Conservation (phyloP, 2,113 vertebrate genomes). For the Neoarius graeffei region DNA sequence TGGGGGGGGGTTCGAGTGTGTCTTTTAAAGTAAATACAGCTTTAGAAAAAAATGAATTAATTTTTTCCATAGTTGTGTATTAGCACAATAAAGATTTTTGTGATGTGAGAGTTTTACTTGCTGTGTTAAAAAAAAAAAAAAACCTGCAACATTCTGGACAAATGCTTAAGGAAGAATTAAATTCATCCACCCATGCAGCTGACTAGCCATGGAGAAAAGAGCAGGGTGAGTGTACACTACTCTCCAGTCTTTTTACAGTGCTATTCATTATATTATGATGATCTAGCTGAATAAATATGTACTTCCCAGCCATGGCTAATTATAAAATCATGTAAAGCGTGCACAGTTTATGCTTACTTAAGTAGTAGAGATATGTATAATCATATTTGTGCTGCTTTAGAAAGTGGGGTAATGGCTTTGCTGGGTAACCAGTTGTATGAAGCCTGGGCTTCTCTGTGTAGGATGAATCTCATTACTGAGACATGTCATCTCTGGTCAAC, state of each 20-base stretch:
- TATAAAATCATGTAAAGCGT: constrained; percentile 82
- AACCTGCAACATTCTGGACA: not conserved
- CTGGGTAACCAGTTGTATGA: constrained; percentile 84
- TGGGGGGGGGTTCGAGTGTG: no score
- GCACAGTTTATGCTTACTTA: constrained; percentile 83
- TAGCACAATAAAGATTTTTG: not conserved
- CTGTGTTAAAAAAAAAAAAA: not conserved
- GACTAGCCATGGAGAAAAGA: constrained; percentile 31
- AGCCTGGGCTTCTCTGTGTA: constrained; percentile 77
- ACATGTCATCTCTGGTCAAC: constrained; percentile 76
- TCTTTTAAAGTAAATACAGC: no score
- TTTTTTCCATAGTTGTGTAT: no score
- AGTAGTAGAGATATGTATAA: constrained; percentile 82
- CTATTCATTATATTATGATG: constrained; percentile 51
- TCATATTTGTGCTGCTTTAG: constrained; percentile 83
- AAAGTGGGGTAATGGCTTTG: constrained; percentile 84
- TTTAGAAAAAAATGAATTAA: no score
- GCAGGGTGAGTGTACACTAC: constrained; percentile 20
- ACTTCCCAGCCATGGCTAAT: constrained; percentile 81
- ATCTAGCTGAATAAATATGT: constrained; percentile 68
- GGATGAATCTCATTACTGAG: constrained; percentile 80
- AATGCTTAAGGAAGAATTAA: not conserved
- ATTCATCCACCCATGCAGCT: not conserved
- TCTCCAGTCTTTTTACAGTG: not conserved
- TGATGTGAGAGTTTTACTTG: not conserved